Evolutionary conservation across 2,113 vertebrate species (phyloP), one percentile per base, ranked within the genome.

Genomic region (Cygnus atratus): DNA sequence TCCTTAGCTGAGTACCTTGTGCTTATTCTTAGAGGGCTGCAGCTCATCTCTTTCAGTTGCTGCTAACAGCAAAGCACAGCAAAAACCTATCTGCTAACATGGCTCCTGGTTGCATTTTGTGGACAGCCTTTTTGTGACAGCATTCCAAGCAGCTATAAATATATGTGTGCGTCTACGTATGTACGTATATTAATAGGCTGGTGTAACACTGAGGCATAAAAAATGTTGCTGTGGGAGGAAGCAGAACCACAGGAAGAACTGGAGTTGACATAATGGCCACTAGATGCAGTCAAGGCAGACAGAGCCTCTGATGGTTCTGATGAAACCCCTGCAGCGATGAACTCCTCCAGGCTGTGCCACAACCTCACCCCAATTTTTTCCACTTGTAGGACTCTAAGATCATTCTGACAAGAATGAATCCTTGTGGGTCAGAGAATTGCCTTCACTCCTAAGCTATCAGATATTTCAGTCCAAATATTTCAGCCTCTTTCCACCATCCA

Each of bases 11-110:
- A 88, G 31, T 73, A 48, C 65, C 37, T 92, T 37, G 31, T 59
- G 43, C 39, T 65, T 81, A 15, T 74, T 71, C 62, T 79, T 29
- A 91, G 86, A 37, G 61, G 77, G 68, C 18, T 93, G 84, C 65
- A 88, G 85, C 68, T 92, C 44, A 41, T 86, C 57, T 81, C 9
- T 81, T 95, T 93, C 65, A 75, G 86, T 35, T 63, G 52, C 84
- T 75, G 67, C 25, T 68, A 87, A 77, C 66, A 88, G 70, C 29
- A 61, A 76, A 92, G 77, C 74, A 89, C 74, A 73, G n/a, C 43
- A 83, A 92, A 89, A 66, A 35, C 39, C 43, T 61, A n/a, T 13
- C 37, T 21, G 11, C 57, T 71, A 54, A 46, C 0, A 0, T 10
- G 37, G 43, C 22, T 92, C 37, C 14, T 5, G 4, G 55, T 14